phyloP scores from a whole-genome alignment of 2,888 invertebrate species.

The Steromphala cineraria region DNA sequence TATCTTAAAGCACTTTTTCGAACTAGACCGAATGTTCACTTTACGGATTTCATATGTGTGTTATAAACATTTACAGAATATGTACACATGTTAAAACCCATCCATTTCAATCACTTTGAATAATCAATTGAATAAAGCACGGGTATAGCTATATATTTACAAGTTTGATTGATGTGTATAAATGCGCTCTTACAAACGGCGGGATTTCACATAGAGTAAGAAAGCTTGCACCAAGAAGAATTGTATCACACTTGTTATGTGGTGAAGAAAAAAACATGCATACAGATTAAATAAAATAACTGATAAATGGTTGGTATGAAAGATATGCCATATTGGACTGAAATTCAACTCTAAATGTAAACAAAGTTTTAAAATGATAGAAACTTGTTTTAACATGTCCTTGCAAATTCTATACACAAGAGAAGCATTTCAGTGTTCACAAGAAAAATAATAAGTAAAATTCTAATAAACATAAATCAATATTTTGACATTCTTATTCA shows the following conservation, averaged over 20 bases:
- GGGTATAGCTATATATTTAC: neutral
- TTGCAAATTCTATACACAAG: too few species aligned
- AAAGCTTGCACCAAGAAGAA: conserved; percentile 13
- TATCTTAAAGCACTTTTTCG: too few species aligned
- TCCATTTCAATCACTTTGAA: neutral
- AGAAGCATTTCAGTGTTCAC: too few species aligned
- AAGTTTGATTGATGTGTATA: neutral
- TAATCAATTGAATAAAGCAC: neutral
- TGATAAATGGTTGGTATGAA: neutral
- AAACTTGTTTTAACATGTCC: too few species aligned
- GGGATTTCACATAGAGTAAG: neutral
- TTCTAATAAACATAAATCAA: too few species aligned
- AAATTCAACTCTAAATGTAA: too few species aligned
- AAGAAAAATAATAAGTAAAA: too few species aligned
- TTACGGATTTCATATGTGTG: neutral
- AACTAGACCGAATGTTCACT: neutral
- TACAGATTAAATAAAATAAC: conserved; percentile 1
- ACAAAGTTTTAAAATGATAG: too few species aligned
- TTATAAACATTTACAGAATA: neutral
- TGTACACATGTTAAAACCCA: neutral
- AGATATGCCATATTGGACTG: neutral
- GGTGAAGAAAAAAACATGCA: conserved; percentile 12
- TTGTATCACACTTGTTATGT: neutral
- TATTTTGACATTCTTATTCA: too few species aligned
- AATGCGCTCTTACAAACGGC: neutral